Evolutionary conservation across 2,113 vertebrate species (phyloP).

Genomic region (Petrocephalus microphthalmus): DNA sequence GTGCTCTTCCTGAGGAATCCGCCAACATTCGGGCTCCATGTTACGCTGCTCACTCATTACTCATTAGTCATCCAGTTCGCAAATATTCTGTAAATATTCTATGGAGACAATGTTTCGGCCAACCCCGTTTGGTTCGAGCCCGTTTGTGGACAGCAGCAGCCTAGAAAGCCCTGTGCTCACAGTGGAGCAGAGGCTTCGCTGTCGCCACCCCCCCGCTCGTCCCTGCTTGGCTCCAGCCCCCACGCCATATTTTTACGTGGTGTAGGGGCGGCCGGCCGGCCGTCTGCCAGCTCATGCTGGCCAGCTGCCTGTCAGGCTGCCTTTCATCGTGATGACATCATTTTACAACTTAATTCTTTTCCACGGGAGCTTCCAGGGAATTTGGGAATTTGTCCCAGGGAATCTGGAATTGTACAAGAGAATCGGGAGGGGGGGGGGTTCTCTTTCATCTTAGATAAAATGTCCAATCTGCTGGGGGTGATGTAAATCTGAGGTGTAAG

Average conservation of each 20-base stretch:
- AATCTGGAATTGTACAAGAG: conserved; percentile 26
- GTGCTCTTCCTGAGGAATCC: not conserved
- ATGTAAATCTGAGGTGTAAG: not conserved
- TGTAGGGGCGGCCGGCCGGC: conserved; percentile 13
- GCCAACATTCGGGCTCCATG: not conserved
- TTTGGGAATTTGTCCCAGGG: conserved; percentile 29
- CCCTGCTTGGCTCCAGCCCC: conserved; percentile 27
- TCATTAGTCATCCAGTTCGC: not conserved
- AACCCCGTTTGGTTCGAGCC: no score
- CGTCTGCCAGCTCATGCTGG: conserved; percentile 39
- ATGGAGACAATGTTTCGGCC: no score
- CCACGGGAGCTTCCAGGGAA: conserved; percentile 40
- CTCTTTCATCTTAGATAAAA: conserved; percentile 20
- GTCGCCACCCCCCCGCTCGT: not conserved
- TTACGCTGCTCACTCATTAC: not conserved
- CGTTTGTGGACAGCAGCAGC: conserved; percentile 26
- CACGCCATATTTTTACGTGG: conserved; percentile 24
- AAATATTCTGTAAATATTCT: no score
- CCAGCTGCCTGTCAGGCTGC: conserved; percentile 31
- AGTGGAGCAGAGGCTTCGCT: not conserved
- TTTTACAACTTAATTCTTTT: conserved; percentile 46
- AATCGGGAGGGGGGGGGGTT: not conserved
- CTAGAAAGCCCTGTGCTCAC: conserved; percentile 21
- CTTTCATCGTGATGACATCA: conserved; percentile 58
- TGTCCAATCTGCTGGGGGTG: not conserved